Base-by-base conservation (phyloP, 1,140 invertebrate species). In the Bombus superbus region DNA sequence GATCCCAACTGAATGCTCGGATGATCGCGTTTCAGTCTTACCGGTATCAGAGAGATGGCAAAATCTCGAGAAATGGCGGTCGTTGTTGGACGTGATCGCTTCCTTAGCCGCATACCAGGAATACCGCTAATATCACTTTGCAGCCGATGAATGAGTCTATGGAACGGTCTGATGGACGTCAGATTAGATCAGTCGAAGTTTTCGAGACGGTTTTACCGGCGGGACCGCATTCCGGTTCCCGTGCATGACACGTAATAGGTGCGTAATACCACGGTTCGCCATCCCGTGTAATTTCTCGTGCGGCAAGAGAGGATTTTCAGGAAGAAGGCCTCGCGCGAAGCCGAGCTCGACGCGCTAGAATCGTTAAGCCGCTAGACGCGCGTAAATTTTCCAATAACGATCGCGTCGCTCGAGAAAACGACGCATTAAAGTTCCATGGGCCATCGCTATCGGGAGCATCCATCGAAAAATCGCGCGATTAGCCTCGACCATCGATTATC, bases 331-430 rank as follows among this genome's bases (percentile, higher is more conserved):
- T 62, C 28, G 59, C 59, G 28, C n/a, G 59, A 62, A 62, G 28
- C 9, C 64, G 62, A 86, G n/a, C 40, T 42, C 59, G 59, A 62
- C 75, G 57, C 79, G 64, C 47, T 28, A 8, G 53, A 38, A 75
- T 87, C 88, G 88, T 87, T 89, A 80, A 57, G 25, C 40, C 64
- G 79, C 25, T 44, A n/a, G 44, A 57, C 59, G 15, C 71, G 28
- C 59, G 68, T 85, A 85, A 85, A 85, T 85, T 81, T 85, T 75
- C 83, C 35, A 85, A 81, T 85, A 85, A 85, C 79, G 84, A 85
- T 68, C 78, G 38, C 69, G 78, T 44, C 38, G 35, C 57, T 13
- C 25, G 35, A 47, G 47, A 22, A 57, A 74, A 75, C 79, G 42
- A 6, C 13, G 78, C 59, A 28, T 32, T 75, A 85, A 85, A 85